These are phyloP conservation scores for Amaurobius ferox DNA, from an alignment of 2,888 invertebrate genomes.

Conservation along the genomic window DNA sequence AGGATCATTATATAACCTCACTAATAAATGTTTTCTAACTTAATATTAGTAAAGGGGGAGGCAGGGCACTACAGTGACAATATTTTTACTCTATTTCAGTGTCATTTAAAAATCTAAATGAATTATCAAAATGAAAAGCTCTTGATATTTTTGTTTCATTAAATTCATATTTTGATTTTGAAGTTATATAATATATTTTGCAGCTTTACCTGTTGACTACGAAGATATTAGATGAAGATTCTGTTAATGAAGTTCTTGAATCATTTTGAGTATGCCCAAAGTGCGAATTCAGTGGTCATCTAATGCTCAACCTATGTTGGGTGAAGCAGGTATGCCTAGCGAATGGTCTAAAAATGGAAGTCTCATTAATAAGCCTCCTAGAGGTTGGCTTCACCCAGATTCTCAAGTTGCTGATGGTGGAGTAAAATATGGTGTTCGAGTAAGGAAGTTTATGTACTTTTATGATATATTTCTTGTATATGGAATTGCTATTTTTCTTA, in stretches of 20 bases:
- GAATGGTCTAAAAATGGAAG: slow-evolving; percentile 77
- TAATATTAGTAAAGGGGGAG: too few species aligned
- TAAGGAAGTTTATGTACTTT: too few species aligned
- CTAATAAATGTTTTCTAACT: too few species aligned
- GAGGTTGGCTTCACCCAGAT: slow-evolving; percentile 93
- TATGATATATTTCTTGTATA: too few species aligned
- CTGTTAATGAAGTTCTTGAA: neutral
- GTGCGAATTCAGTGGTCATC: slow-evolving; percentile 65
- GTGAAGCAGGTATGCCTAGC: slow-evolving; percentile 61
- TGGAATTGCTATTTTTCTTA: too few species aligned
- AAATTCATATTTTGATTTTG: neutral
- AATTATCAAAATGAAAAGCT: neutral
- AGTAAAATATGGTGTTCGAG: slow-evolving; percentile 90
- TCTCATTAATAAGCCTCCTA: slow-evolving; percentile 86
- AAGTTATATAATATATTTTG: too few species aligned
- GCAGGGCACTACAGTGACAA: too few species aligned
- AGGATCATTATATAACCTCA: too few species aligned
- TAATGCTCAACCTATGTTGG: slow-evolving; percentile 44
- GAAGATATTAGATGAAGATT: neutral
- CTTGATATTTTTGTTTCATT: neutral
- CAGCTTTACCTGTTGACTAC: too few species aligned
- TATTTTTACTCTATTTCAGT: too few species aligned
- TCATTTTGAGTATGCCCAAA: slow-evolving; percentile 48
- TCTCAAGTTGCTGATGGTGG: slow-evolving; percentile 90
- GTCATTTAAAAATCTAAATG: too few species aligned